These are phyloP conservation scores for Drosophila murphyi DNA, from an alignment of 1,140 invertebrate genomes.

Conservation along the genomic window DNA sequence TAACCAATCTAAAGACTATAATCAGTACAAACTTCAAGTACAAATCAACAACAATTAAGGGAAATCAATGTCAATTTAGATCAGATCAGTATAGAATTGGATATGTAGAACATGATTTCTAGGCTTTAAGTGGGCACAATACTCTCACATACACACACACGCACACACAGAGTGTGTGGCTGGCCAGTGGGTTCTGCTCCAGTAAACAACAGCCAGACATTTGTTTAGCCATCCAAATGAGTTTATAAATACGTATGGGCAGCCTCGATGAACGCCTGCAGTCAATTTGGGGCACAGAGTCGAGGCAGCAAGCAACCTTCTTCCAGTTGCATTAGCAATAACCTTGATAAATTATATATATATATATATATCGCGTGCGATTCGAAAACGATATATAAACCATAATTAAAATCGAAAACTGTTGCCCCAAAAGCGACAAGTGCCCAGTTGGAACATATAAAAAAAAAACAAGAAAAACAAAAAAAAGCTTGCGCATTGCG, in stretches of 20 bases:
- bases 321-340: slow-evolving; percentile 17
- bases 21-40: slow-evolving; percentile 1
- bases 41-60: neutral
- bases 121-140: slow-evolving; percentile 1
- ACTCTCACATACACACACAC: neutral
- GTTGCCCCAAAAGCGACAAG: slow-evolving; percentile 60
- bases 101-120: slow-evolving; percentile 27
- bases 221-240: slow-evolving; percentile 23
- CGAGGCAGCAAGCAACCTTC: neutral
- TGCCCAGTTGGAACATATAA: slow-evolving; percentile 46
- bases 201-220: slow-evolving; percentile 29
- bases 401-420: slow-evolving; percentile 76
- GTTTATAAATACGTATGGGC: slow-evolving; percentile 35
- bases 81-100: slow-evolving; percentile 24
- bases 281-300: slow-evolving; percentile 4
- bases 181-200: slow-evolving; percentile 37
- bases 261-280: slow-evolving; percentile 8
- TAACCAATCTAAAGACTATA: slow-evolving; percentile 3
- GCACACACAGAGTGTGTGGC: neutral
- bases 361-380: slow-evolving; percentile 12
- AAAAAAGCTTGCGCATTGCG: slow-evolving; percentile 57
- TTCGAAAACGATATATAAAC: slow-evolving; percentile 64
- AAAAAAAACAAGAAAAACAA: slow-evolving; percentile 50
- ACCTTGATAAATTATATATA: slow-evolving; percentile 48
- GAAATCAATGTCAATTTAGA: slow-evolving; percentile 19